These are phyloP conservation scores for Stratiolaelaps scimitus DNA, from an alignment of 1,140 invertebrate genomes.

Conservation along the genomic window DNA sequence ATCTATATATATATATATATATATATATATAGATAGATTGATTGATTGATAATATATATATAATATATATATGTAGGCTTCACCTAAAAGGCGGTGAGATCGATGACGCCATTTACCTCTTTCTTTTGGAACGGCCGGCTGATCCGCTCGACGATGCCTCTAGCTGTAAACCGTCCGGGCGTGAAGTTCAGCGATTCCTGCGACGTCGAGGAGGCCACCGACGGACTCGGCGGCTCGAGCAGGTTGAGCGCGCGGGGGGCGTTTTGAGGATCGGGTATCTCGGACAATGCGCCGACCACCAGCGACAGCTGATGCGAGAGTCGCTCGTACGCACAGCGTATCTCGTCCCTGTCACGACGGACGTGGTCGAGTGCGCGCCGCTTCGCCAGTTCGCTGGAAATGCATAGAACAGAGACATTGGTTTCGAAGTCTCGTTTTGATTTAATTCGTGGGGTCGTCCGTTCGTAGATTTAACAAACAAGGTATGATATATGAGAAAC, in stretches of 20 bases:
- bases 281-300: background rate
- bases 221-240: background rate
- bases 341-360: constrained; percentile 3
- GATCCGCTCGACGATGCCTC: constrained; percentile 21
- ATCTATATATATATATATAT: no score
- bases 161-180: constrained; percentile 6
- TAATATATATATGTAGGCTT: no score
- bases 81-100: no score
- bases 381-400: constrained; percentile 11
- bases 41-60: no score
- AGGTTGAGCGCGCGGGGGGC: constrained; percentile 4
- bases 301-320: constrained; percentile 17
- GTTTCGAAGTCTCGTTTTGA: no score
- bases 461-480: no score
- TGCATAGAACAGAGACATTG: background rate
- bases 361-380: constrained; percentile 17
- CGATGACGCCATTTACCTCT: no score
- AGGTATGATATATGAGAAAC: background rate
- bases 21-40: no score
- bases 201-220: constrained; percentile 4
- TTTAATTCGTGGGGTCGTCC: no score
- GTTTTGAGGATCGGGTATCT: constrained; percentile 4
- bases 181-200: constrained; percentile 12
- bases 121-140: constrained; percentile 27
- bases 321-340: constrained; percentile 8